phyloP scores from a whole-genome alignment of 2,888 invertebrate species.

The Dolichopus griseipennis region DNA sequence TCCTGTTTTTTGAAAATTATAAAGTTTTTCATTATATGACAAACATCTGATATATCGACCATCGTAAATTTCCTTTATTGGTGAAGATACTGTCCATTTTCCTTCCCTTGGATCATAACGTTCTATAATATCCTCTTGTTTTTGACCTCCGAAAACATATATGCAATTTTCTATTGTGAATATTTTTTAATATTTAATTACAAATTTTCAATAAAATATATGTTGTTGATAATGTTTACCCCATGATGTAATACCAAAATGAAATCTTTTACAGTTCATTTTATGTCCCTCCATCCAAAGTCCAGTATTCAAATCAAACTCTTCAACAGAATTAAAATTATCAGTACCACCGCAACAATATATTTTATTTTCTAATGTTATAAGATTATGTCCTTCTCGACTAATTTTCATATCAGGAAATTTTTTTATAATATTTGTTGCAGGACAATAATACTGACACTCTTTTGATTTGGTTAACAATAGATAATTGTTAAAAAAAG shows the following conservation, averaged over 20 bases:
- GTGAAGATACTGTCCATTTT: neutral
- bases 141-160: neutral
- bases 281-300: neutral
- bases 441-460: slow-evolving; percentile 9
- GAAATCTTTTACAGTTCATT: neutral
- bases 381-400: neutral
- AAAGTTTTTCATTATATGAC: neutral
- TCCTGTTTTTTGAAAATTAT: neutral
- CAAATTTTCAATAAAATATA: neutral
- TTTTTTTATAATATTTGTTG: slow-evolving; percentile 7
- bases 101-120: slow-evolving; percentile 10
- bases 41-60: neutral
- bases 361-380: slow-evolving; percentile 7
- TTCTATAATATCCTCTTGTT: neutral
- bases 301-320: neutral
- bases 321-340: slow-evolving; percentile 8
- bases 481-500: slow-evolving; percentile 7
- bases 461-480: slow-evolving; percentile 7
- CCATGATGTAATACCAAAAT: slow-evolving; percentile 9
- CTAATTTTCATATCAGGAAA: neutral
- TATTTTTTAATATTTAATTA: too few species aligned
- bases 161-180: slow-evolving; percentile 4
- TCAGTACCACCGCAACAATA: slow-evolving; percentile 8
- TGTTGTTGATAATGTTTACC: neutral
- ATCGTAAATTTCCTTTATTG: neutral